Percentiles rank a stretch among this genome's conserved stretches.
Evolutionary conservation across 2,113 vertebrate genomes (phyloP).

Genomic region (Lophura nycthemera): DNA sequence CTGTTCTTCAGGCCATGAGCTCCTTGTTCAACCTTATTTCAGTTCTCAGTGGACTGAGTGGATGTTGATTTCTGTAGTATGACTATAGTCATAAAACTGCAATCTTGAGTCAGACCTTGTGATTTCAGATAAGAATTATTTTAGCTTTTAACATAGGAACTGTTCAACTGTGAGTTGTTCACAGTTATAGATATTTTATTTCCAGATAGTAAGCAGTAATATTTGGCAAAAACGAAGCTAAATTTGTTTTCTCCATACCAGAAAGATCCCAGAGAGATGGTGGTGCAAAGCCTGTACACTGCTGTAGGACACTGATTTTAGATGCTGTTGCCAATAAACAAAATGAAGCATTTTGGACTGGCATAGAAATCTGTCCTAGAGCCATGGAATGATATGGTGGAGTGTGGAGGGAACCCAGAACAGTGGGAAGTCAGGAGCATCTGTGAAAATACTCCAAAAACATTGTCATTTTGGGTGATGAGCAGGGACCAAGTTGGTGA

Average conservation of each 20-base stretch:
- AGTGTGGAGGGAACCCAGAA: background rate
- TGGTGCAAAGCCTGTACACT: background rate
- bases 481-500: background rate
- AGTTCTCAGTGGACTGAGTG: background rate
- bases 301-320: background rate
- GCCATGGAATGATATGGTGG: background rate
- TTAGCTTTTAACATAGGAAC: background rate
- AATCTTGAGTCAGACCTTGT: background rate
- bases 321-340: background rate
- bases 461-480: background rate
- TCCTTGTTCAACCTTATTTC: background rate
- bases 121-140: background rate
- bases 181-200: background rate
- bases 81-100: background rate
- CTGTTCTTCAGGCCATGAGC: background rate
- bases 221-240: background rate
- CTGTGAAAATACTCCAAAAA: background rate
- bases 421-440: background rate
- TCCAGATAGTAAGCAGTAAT: background rate
- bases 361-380: background rate
- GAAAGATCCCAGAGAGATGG: background rate
- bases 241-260: background rate
- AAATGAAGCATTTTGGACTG: background rate
- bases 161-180: background rate
- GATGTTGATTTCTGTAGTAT: background rate